Base-by-base conservation (phyloP, 2,113 vertebrate species). In the Tragulus kanchil region DNA sequence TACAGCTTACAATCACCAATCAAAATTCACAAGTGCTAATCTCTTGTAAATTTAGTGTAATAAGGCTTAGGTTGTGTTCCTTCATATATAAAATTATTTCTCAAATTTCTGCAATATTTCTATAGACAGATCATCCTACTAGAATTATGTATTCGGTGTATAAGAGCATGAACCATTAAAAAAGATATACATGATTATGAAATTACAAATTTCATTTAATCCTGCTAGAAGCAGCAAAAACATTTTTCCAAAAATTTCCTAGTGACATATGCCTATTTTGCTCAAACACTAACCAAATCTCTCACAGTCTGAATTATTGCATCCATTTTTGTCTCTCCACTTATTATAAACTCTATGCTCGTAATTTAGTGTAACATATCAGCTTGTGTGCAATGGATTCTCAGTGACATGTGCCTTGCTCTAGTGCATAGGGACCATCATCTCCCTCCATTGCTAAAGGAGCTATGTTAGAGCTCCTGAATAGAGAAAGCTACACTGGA, bases 131-230 rank as follows among this genome's bases (percentile, higher is more conserved):
- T 96, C 77, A 86, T 93, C 61, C 45, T 95, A 87, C 65, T 85
- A 79, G 64, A 97, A 96, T 93, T 91, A 89, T 93, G 14, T 88
- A 92, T 96, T 92, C 71, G 95, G 96, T 89, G 17, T 88, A 92
- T 96, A 94, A 62, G 42, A 96, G 62, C 50, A 89, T 96, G 82
- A 85, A 69, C 26, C 88, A 95, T 96, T 97, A 64, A 8, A 64
- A 96, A 92, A 62, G 8, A 10, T 78, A 82, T 48, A 71, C 90
- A 25, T 1, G n/a, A 45, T 0, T 25, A 91, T 79, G 25, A 52
- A 0, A 90, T 93, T 79, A 93, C 78, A 94, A 88, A 90, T 93
- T 97, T 78, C 8, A 62, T 52, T 73, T 94, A 89, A 13, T 3
- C 61, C 88, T 95, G 36, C 10, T 92, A 64, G 58, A 90, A 94